Conservation (phyloP, 2,113 vertebrate genomes). For the Campylomormyrus tamandua region DNA sequence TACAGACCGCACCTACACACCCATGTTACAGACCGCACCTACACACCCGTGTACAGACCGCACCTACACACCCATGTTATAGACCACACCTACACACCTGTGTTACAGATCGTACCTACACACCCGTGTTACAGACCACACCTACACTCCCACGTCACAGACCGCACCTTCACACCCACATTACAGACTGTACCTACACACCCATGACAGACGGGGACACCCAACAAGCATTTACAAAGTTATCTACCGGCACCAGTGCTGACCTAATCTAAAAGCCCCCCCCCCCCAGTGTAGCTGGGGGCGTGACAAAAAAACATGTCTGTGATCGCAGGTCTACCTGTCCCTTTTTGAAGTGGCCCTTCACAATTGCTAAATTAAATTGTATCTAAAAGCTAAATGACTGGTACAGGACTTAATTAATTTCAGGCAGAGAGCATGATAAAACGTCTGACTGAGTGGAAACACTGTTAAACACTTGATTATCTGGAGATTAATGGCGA, state of each 20-base stretch:
- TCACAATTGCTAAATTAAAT: conserved; percentile 31
- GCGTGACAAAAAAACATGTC: not conserved
- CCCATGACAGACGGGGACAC: not conserved
- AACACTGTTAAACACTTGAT: conserved; percentile 18
- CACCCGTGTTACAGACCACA: not conserved
- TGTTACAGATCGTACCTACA: not conserved
- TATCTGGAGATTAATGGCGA: conserved; percentile 44
- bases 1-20: not conserved
- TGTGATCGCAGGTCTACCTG: not conserved
- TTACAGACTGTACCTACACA: not conserved
- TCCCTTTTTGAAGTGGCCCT: conserved; percentile 15
- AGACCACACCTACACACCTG: not conserved
- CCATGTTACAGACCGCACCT: not conserved
- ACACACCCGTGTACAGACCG: not conserved
- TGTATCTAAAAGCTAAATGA: conserved; percentile 33
- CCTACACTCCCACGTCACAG: not conserved
- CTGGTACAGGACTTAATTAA: conserved; percentile 43
- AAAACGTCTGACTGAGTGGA: conserved; percentile 26
- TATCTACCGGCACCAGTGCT: not conserved
- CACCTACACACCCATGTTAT: not conserved
- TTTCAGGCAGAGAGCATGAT: conserved; percentile 42
- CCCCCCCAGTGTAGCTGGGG: not conserved
- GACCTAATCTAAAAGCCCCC: not conserved
- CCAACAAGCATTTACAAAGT: not conserved
- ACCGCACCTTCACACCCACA: not conserved